Evolutionary conservation across 2,888 invertebrate species (phyloP).

Genomic region (Fissipunctia ypsillon): DNA sequence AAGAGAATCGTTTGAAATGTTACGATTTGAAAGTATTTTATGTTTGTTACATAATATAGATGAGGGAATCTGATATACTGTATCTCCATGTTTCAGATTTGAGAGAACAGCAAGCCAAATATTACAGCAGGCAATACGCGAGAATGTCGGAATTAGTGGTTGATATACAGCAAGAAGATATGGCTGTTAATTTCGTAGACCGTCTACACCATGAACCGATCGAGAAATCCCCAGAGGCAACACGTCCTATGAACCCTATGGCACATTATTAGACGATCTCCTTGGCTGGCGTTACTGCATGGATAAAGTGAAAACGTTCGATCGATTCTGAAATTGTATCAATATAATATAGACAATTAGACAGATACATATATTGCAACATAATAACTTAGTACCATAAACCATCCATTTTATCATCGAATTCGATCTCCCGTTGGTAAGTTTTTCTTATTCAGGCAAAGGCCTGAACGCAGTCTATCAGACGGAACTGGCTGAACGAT

Average conservation of each 20-base stretch:
- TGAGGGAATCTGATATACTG: not conserved
- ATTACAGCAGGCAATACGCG: not conserved
- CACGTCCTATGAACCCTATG: not conserved
- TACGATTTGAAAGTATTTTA: slow-evolving; percentile 10
- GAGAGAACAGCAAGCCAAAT: not conserved
- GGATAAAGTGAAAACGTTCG: not conserved
- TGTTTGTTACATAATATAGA: not conserved
- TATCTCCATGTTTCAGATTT: not conserved
- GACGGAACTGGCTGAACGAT: too few relatives aligned
- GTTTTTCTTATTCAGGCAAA: too few relatives aligned
- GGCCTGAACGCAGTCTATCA: too few relatives aligned
- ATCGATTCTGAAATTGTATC: not conserved
- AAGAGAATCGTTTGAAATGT: slow-evolving; percentile 20
- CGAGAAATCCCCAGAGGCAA: not conserved
- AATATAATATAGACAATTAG: too few relatives aligned
- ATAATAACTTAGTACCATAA: not conserved
- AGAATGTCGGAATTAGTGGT: not conserved
- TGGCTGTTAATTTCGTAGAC: not conserved
- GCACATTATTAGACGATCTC: not conserved
- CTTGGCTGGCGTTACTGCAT: not conserved
- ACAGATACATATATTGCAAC: too few relatives aligned
- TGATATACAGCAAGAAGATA: not conserved
- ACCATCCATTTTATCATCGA: too few relatives aligned
- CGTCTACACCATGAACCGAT: not conserved
- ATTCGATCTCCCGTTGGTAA: too few relatives aligned